Conservation (phyloP, 2,888 invertebrate species). For the Pachymerium ferrugineum region DNA sequence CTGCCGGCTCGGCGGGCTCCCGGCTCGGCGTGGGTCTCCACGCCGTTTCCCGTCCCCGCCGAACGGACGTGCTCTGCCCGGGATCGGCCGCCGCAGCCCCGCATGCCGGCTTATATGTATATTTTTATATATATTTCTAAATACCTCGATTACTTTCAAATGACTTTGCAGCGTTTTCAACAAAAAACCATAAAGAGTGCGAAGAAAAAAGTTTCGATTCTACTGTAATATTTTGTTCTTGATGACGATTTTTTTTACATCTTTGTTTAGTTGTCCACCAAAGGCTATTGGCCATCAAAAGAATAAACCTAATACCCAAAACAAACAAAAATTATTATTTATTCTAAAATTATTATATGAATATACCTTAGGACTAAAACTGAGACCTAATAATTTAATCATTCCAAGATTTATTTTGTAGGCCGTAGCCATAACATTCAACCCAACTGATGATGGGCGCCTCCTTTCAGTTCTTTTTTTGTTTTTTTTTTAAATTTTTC, state of each 20-base stretch:
- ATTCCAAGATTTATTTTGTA: constrained; percentile 5
- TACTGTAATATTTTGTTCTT: not conserved
- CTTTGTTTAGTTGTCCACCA: not conserved
- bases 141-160: not conserved
- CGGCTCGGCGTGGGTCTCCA: no score
- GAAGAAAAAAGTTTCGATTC: not conserved
- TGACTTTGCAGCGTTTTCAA: not conserved
- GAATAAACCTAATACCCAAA: not conserved
- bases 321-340: not conserved
- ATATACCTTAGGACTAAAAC: not conserved
- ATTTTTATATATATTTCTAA: not conserved
- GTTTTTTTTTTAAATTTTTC: no score
- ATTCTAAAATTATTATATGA: not conserved
- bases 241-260: not conserved
- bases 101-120: no score
- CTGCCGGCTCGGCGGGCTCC: no score
- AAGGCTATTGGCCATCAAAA: not conserved
- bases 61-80: no score
- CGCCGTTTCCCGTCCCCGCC: no score
- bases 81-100: no score
- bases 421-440: not conserved
- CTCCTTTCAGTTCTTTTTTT: no score
- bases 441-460: not conserved
- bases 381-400: not conserved
- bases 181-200: not conserved